Evolutionary conservation across 2,113 vertebrate genomes (phyloP), one percentile per base, ranked within the genome.

Genomic region (Cryptomyrus ogoouensis): DNA sequence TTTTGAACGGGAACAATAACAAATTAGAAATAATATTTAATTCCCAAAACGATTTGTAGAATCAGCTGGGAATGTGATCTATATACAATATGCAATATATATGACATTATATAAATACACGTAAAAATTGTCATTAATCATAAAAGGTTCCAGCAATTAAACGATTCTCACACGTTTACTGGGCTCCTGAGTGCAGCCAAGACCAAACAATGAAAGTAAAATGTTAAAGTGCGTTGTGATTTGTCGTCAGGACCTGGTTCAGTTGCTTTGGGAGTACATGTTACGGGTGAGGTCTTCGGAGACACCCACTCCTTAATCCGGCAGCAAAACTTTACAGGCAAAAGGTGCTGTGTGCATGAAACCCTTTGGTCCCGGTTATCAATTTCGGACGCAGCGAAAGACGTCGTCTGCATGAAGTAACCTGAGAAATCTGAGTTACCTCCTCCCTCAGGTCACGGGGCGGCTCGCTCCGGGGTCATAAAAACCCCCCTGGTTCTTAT

Each of bases 21-120:
- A 84, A 84, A 24, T 84, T 84, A 24, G 9, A 84, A 46, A 46
- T 42, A 84, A 47, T 47, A 46, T 84, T 24, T 84, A 24, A 84
- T 84, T 84, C 7, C 39, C n/a, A 44, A 84, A 84, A 84, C 83
- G 19, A 84, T 84, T 47, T 84, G 83, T 46, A 84, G 44, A n/a
- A 47, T 84, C 83, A 84, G 44, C 39, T 46, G 39, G 44, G 39
- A 84, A 47, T 47, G 21, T 46, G 39, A 84, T 84, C 31, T 42
- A 80, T 42, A 80, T 19, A 80, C 74, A 80, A 17, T 80, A 80
- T 42, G 39, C 83, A 21, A 47, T 84, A 84, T 84, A 84, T 84
- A 46, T 84, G 19, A n/a, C 8, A 46, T 17, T 84, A 84, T 47
- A 84, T 44, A 84, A 44, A 44, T 42, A 42, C 35, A 80, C 2